These are phyloP conservation scores for Ericerus pela DNA, from an alignment of 1,140 invertebrate genomes.

Conservation along the genomic window DNA sequence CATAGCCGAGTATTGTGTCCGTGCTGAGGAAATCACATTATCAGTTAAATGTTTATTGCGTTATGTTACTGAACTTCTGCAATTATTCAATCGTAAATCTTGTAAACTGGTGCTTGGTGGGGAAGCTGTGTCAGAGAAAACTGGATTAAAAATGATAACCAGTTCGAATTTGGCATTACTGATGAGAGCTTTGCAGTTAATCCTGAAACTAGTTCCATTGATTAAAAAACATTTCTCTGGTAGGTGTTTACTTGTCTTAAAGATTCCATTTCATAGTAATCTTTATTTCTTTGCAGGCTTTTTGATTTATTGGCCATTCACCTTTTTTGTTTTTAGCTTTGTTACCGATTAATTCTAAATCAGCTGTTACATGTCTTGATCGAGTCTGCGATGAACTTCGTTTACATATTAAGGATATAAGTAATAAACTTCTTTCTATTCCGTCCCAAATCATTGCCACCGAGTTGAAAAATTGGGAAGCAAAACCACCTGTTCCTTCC, in stretches of 20 bases:
- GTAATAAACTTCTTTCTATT: conserved; percentile 77
- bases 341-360: not conserved
- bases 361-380: conserved; percentile 14
- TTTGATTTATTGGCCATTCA: too few relatives aligned
- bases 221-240: conserved; percentile 49
- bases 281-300: too few relatives aligned
- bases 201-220: conserved; percentile 59
- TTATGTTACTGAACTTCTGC: conserved; percentile 70
- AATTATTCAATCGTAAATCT: conserved; percentile 81
- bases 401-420: conserved; percentile 76
- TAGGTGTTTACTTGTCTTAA: conserved; percentile 10
- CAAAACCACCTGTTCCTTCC: conserved; percentile 87
- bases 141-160: conserved; percentile 91
- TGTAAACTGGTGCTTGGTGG: conserved; percentile 91
- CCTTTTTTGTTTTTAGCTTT: not conserved
- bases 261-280: too few relatives aligned
- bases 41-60: conserved; percentile 29
- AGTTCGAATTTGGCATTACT: conserved; percentile 85
- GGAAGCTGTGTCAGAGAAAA: conserved; percentile 74
- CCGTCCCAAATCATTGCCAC: conserved; percentile 65
- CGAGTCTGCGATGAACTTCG: conserved; percentile 21
- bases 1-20: conserved; percentile 45
- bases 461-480: conserved; percentile 73
- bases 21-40: conserved; percentile 39
- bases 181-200: conserved; percentile 66